A percentile compares a stretch with the other conserved stretches of the same genome.
Evolutionary conservation across 2,113 vertebrate species (phyloP).

Genomic region (Eclectus roratus): DNA sequence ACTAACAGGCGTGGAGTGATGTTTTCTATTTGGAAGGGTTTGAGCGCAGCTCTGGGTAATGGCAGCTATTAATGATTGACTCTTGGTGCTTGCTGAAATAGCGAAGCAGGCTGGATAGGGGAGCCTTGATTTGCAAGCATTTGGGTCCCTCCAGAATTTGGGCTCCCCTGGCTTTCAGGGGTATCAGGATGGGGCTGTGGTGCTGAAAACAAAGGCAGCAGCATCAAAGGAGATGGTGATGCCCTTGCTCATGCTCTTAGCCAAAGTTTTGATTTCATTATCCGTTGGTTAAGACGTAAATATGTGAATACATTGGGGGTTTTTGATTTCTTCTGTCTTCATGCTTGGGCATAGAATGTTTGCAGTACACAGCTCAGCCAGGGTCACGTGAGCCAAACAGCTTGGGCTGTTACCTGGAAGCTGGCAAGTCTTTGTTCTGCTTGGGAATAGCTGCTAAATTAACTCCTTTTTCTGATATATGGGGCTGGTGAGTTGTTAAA

Average conservation of each 20-base stretch:
- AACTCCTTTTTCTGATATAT: conserved; percentile 19
- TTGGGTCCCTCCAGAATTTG: not conserved
- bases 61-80: not conserved
- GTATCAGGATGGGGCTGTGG: not conserved
- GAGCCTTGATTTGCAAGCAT: not conserved
- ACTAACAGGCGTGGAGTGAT: not conserved
- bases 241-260: not conserved
- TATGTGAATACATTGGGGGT: not conserved
- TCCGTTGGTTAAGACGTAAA: not conserved
- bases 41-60: not conserved
- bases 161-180: not conserved
- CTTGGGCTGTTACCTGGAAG: conserved; percentile 47
- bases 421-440: conserved; percentile 39
- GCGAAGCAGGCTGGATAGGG: not conserved
- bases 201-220: not conserved
- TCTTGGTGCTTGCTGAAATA: not conserved
- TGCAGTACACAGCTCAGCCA: not conserved
- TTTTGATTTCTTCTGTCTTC: not conserved
- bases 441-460: conserved; percentile 45
- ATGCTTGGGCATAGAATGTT: not conserved
- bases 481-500: conserved; percentile 41
- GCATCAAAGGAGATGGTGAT: not conserved
- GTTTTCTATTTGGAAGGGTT: conserved; percentile 6
- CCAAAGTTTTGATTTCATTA: not conserved
- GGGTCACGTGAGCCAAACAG: conserved; percentile 33